These are phyloP conservation scores for Molanna angustata DNA, from an alignment of 2,888 invertebrate species.

Conservation along the genomic window DNA sequence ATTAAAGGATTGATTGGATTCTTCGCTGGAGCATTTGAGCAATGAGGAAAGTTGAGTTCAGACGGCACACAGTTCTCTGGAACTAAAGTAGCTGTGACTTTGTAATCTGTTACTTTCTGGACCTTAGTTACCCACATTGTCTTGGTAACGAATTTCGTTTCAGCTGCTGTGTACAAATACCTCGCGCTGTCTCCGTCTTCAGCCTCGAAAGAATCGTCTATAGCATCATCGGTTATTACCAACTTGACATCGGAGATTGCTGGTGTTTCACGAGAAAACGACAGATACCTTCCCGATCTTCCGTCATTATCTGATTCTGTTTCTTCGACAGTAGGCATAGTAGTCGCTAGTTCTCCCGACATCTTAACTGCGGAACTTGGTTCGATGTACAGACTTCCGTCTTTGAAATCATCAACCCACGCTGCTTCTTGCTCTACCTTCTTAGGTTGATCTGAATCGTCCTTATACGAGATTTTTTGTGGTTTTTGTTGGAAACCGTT, in stretches of 20 bases:
- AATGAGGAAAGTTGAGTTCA: constrained; percentile 15
- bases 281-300: constrained; percentile 13
- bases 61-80: constrained; percentile 22
- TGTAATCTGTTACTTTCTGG: constrained; percentile 22
- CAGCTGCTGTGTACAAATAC: constrained; percentile 8
- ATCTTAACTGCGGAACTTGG: constrained; percentile 15
- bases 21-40: no score
- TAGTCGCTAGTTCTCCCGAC: constrained; percentile 1
- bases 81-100: constrained; percentile 26
- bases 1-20: no score
- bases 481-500: background rate
- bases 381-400: constrained; percentile 21
- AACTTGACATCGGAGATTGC: constrained; percentile 17
- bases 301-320: background rate
- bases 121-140: constrained; percentile 26
- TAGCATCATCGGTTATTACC: constrained; percentile 12
- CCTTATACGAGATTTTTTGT: constrained; percentile 3
- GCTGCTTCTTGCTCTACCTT: constrained; percentile 2
- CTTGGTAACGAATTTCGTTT: constrained; percentile 19
- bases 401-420: constrained; percentile 13
- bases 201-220: constrained; percentile 2
- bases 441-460: background rate
- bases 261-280: constrained; percentile 16
- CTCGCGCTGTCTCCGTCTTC: constrained; percentile 9
- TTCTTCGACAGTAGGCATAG: constrained; percentile 4